These are phyloP conservation scores for Drosophila ustulata DNA, from an alignment of 2,888 invertebrate species.

Conservation along the genomic window DNA sequence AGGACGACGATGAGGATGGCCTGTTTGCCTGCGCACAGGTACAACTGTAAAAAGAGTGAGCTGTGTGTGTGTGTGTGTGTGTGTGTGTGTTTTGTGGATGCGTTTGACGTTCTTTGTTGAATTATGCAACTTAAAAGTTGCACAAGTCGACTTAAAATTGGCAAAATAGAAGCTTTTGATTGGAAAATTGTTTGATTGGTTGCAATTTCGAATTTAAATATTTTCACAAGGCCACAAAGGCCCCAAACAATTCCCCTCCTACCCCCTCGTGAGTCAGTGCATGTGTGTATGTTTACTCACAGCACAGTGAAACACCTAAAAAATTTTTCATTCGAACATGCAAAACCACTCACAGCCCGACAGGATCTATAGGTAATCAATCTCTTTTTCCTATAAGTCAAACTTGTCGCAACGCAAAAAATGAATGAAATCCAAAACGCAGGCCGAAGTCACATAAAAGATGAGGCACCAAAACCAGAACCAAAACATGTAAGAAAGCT, in stretches of 20 bases:
- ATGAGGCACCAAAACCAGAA: slow-evolving; percentile 34
- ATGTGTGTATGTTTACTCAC: neutral
- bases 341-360: slow-evolving; percentile 74
- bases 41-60: slow-evolving; percentile 33
- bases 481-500: too few species aligned
- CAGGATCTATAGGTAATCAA: slow-evolving; percentile 70
- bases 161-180: slow-evolving; percentile 75
- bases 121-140: slow-evolving; percentile 80
- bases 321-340: slow-evolving; percentile 65
- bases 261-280: slow-evolving; percentile 1
- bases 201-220: slow-evolving; percentile 80
- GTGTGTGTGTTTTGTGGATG: slow-evolving; percentile 24
- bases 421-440: slow-evolving; percentile 51
- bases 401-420: slow-evolving; percentile 64
- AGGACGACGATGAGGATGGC: slow-evolving; percentile 14
- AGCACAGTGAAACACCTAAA: slow-evolving; percentile 28
- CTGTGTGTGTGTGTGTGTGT: slow-evolving; percentile 10
- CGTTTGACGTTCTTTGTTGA: slow-evolving; percentile 72
- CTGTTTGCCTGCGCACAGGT: slow-evolving; percentile 60
- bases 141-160: slow-evolving; percentile 73
- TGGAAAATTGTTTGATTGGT: slow-evolving; percentile 80
- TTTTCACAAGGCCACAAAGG: slow-evolving; percentile 72
- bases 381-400: slow-evolving; percentile 76
- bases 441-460: slow-evolving; percentile 40
- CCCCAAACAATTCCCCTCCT: slow-evolving; percentile 26